Evolutionary conservation across 1,140 invertebrate species (phyloP).

Genomic region (Uloborus diversus): DNA sequence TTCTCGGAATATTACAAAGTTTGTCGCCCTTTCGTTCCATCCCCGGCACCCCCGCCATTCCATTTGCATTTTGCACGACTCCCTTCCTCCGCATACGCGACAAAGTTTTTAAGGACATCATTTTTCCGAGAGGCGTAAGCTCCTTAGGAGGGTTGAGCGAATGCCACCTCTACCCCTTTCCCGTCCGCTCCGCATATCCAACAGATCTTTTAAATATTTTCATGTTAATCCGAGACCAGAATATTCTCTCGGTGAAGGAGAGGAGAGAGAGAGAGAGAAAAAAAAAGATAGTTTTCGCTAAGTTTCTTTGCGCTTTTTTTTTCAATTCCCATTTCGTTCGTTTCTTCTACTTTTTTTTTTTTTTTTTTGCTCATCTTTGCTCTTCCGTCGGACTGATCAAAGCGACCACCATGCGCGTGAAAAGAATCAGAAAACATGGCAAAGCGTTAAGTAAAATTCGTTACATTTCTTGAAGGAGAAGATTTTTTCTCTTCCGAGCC

Average conservation of each 20-base stretch:
- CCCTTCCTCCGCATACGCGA: constrained; percentile 15
- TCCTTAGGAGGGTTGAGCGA: background rate
- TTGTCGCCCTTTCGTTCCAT: constrained; percentile 3
- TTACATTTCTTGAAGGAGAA: no score
- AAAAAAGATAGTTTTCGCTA: background rate
- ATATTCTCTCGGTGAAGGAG: background rate
- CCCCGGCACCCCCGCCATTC: background rate
- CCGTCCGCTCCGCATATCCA: background rate
- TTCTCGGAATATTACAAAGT: constrained; percentile 9
- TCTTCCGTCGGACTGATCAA: no score
- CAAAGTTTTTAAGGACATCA: constrained; percentile 49
- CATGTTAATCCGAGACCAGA: constrained; percentile 18
- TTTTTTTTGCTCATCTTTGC: no score
- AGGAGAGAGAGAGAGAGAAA: background rate
- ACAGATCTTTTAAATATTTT: constrained; percentile 42
- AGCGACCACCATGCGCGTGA: no score
- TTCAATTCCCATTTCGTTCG: no score
- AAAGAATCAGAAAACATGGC: no score
- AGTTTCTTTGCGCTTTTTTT: no score
- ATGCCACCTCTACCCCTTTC: background rate
- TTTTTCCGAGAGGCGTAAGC: constrained; percentile 16
- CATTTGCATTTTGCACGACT: constrained; percentile 42
- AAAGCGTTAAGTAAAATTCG: no score
- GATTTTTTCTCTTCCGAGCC: no score
- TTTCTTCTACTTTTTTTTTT: no score